Conservation (phyloP, 2,797 vertebrate species). For the Chrysolophus pictus region DNA sequence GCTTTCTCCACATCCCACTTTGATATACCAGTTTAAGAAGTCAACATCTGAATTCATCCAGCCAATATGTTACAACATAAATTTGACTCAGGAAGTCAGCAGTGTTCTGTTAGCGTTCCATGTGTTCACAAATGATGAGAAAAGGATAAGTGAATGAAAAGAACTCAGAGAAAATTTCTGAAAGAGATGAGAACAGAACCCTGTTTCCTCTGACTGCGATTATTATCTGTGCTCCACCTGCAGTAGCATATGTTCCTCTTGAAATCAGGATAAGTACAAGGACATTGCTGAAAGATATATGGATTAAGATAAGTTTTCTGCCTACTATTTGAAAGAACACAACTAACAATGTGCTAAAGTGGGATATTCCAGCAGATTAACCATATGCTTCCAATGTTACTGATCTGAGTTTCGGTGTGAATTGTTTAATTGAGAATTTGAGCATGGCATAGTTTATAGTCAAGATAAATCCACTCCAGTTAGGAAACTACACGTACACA, state of each 20-base stretch:
- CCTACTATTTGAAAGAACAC: not conserved
- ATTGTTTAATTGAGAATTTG: not conserved
- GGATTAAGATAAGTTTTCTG: not conserved
- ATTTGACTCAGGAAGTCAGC: not conserved
- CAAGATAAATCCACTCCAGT: not conserved
- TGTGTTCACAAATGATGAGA: not conserved
- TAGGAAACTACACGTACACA: not conserved
- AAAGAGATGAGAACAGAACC: not conserved
- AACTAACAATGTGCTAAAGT: not conserved
- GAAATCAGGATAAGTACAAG: not conserved
- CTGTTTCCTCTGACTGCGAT: not conserved
- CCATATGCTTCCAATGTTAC: not conserved
- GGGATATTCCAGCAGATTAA: not conserved
- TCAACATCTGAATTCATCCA: not conserved
- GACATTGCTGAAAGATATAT: not conserved
- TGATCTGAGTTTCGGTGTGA: not conserved
- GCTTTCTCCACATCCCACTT: not conserved
- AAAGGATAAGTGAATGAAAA: not conserved
- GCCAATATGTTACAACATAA: not conserved
- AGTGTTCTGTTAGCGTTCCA: not conserved
- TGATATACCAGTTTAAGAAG: not conserved
- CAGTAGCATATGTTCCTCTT: not conserved
- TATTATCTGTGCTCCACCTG: not conserved
- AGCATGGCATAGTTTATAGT: not conserved
- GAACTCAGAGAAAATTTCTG: not conserved